Conservation (phyloP, 92 coral and sea anemone species). For the Ricordea florida region DNA sequence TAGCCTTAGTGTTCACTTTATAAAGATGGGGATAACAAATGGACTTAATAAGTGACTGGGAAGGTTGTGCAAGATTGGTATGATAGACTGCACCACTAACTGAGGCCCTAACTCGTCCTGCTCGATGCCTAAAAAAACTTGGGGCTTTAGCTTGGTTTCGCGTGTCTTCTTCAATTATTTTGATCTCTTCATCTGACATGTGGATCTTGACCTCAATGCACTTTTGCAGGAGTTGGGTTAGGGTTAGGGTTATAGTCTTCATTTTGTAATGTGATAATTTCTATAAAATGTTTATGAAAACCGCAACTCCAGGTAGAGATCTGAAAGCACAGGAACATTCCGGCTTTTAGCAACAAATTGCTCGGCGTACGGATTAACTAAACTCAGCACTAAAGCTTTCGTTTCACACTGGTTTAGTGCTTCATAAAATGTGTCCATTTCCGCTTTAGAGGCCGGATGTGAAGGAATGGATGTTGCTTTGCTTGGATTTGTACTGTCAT, state of each 20-base stretch:
- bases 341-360: no score
- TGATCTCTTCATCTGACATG: neutral
- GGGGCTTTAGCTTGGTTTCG: no score
- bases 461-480: neutral
- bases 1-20: no score
- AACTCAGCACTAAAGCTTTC: no score
- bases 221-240: neutral
- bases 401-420: neutral
- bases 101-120: no score
- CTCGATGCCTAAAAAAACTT: conserved; percentile 43
- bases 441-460: no score
- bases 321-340: no score
- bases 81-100: conserved; percentile 25
- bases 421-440: neutral
- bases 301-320: no score
- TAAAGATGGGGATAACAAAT: no score
- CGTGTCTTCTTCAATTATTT: conserved; percentile 31
- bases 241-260: neutral
- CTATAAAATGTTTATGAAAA: no score
- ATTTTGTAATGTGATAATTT: neutral
- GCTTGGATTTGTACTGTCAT: neutral
- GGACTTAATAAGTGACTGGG: conserved; percentile 29
- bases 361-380: no score
- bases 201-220: neutral
- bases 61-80: conserved; percentile 24